Percentiles rank a stretch among this genome's conserved stretches.
phyloP scores from a whole-genome alignment of 1,140 invertebrate species.

The Papilio machaon region DNA sequence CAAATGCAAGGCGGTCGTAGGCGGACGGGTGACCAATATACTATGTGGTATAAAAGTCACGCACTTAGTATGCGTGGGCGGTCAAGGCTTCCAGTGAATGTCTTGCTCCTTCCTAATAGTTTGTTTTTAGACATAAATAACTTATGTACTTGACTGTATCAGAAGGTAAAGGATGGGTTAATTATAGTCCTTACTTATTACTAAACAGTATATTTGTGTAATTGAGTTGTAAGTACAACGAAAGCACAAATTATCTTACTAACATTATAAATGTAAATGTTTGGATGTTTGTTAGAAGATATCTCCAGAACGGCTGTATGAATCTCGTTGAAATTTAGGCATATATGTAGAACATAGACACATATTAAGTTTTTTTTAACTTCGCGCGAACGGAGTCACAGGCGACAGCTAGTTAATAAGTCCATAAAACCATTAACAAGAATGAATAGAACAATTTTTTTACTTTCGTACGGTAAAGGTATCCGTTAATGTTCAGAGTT shows the following conservation, averaged over 20 bases:
- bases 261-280: no score
- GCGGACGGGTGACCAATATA: not conserved
- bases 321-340: no score
- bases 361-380: no score
- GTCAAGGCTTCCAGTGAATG: constrained; percentile 8
- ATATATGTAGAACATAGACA: no score
- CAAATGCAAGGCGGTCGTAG: not conserved
- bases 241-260: not conserved
- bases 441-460: no score
- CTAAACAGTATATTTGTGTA: not conserved
- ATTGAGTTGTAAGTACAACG: not conserved
- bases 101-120: not conserved
- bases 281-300: no score
- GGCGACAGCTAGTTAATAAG: not conserved
- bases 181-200: not conserved
- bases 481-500: not conserved
- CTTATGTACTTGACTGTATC: not conserved
- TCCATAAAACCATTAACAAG: no score
- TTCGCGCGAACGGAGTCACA: no score
- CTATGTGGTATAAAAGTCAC: not conserved
- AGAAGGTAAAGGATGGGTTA: not conserved
- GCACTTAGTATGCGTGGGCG: not conserved
- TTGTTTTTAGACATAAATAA: not conserved
- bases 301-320: no score
- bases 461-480: no score